Evolutionary conservation across 2,797 vertebrate genomes (phyloP).

Genomic region (Acomys russatus): DNA sequence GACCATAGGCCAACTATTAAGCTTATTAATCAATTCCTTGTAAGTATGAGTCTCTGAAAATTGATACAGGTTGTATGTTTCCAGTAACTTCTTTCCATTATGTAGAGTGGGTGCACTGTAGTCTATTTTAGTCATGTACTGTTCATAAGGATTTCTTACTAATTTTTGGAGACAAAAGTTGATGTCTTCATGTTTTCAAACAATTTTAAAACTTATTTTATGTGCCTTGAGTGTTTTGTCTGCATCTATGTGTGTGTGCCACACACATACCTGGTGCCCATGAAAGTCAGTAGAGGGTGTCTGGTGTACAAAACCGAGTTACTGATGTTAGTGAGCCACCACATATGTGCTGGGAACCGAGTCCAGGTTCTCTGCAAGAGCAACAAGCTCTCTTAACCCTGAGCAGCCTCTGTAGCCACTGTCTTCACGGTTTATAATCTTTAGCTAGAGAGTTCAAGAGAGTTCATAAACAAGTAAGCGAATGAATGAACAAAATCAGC

Average conservation of each 20-base stretch:
- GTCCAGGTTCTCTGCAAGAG: not conserved
- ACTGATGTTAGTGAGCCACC: not conserved
- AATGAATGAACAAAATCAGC: not conserved
- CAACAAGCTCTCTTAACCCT: not conserved
- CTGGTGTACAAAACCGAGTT: not conserved
- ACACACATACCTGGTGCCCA: not conserved
- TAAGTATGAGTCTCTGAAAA: not conserved
- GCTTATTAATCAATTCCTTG: not conserved
- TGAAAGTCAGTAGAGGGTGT: not conserved
- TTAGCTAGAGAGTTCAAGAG: not conserved
- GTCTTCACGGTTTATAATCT: not conserved
- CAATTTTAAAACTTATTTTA: not conserved
- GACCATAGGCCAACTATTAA: not conserved
- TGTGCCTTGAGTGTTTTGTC: not conserved
- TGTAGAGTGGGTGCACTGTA: not conserved
- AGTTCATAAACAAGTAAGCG: not conserved
- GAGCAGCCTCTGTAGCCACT: not conserved
- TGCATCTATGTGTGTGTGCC: not conserved
- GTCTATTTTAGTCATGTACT: not conserved
- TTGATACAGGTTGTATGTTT: not conserved
- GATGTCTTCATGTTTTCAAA: not conserved
- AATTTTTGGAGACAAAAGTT: not conserved
- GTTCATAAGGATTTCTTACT: not conserved
- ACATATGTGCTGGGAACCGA: too few species aligned
- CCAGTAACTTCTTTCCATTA: not conserved